Evolutionary conservation across 1,140 invertebrate genomes (phyloP), one percentile per base, ranked within the genome.

Genomic region (Drosophila arawakana): DNA sequence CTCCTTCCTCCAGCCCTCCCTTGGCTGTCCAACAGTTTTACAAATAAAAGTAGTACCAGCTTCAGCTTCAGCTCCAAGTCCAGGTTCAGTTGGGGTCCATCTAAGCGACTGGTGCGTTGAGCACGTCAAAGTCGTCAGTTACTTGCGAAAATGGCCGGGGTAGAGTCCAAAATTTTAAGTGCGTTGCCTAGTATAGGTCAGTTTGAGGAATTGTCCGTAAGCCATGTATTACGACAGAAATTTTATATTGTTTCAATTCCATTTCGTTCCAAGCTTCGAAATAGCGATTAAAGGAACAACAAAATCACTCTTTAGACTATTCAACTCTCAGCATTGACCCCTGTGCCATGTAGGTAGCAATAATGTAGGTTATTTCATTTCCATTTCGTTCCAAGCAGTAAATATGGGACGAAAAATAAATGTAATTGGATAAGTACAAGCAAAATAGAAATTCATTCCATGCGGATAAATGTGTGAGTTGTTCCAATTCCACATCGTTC

Each of bases 81-180:
- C 37, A 30, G 37, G 10, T 49, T n/a, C 55, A 21, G 18, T 59
- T 13, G 49, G 46, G 15, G 43, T 69, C 18, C 66, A 52, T 52
- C 30, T 62, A 55, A 39, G 47, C 57, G 67, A 71, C 54, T 68
- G 57, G 68, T 71, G 46, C 63, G 61, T 37, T 47, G 57, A 34
- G 76, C 65, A 78, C 60, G 72, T 78, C 73, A 78, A 78, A 72
- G 73, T 62, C 55, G 50, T 71, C 73, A 65, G 37, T 49, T 47
- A 75, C 63, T 61, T 55, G 57, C 55, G n/a, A 63, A 62, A 54
- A 41, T 10, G 18, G 25, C n/a, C 41, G 50, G 43, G 13, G 30
- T 25, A 13, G 15, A 58, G 62, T 30, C 25, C 25, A 30, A 25
- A 46, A 46, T 39, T 49, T 7, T 18, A 47, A 50, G 9, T 50